phyloP scores from a whole-genome alignment of 2,888 invertebrate species.

The Crossocerus cetratus region DNA sequence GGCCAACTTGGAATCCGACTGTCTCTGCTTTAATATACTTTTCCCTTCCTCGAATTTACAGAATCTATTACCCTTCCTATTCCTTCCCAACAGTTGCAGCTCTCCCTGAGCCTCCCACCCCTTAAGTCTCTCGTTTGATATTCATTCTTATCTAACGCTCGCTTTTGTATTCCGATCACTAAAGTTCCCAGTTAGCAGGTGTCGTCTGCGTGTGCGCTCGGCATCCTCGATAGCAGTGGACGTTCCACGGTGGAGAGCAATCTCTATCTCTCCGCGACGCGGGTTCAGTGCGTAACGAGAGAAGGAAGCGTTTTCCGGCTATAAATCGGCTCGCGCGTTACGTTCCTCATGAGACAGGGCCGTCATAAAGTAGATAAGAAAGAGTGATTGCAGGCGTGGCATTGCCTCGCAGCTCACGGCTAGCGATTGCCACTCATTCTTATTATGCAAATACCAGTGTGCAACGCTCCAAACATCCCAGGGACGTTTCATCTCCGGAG shows the following conservation, averaged over 20 bases:
- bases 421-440: constrained; percentile 33
- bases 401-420: constrained; percentile 21
- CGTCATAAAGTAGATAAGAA: background rate
- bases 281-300: too few species aligned
- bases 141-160: too few species aligned
- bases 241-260: too few species aligned
- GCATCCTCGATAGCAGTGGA: too few species aligned
- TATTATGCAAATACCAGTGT: constrained; percentile 29
- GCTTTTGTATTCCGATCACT: too few species aligned
- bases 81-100: background rate
- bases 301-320: background rate
- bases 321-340: background rate
- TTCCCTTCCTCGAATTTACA: background rate
- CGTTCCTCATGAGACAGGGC: background rate
- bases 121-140: too few species aligned
- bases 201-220: too few species aligned
- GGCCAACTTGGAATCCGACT: background rate
- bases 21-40: background rate
- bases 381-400: background rate
- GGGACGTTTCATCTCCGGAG: constrained; percentile 11
- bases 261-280: too few species aligned
- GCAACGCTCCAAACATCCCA: background rate
- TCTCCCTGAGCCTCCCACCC: too few species aligned
- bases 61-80: too few species aligned
- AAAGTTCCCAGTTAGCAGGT: too few species aligned